These are phyloP conservation scores for Trachelus stipa DNA, from an alignment of 2,888 invertebrate genomes.

Conservation along the genomic window DNA sequence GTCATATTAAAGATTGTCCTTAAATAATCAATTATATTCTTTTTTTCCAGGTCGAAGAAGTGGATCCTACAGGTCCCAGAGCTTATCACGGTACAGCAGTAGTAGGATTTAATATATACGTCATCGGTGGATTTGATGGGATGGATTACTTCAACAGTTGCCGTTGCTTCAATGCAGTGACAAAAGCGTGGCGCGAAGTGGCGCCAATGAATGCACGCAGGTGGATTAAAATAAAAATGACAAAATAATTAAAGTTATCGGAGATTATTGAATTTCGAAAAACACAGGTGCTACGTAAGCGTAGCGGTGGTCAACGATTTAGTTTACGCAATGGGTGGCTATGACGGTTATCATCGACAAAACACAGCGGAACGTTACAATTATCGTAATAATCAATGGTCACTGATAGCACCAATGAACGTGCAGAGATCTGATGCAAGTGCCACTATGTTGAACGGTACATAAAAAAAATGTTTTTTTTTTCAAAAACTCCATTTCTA, in stretches of 20 bases:
- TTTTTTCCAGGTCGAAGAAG: constrained; percentile 74
- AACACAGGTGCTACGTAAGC: constrained; percentile 82
- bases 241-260: not conserved
- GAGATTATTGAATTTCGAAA: not conserved
- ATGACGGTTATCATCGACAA: constrained; percentile 87
- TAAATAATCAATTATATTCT: constrained; percentile 14
- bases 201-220: constrained; percentile 87
- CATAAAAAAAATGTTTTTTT: constrained; percentile 2
- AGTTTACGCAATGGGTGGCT: constrained; percentile 90
- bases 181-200: constrained; percentile 86
- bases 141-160: constrained; percentile 88
- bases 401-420: constrained; percentile 88
- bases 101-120: constrained; percentile 84
- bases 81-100: constrained; percentile 96
- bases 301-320: constrained; percentile 81
- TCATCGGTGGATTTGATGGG: constrained; percentile 95
- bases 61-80: constrained; percentile 85
- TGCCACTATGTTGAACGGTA: constrained; percentile 85
- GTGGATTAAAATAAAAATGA: constrained; percentile 46
- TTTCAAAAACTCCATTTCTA: not conserved
- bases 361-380: constrained; percentile 90
- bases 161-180: constrained; percentile 87
- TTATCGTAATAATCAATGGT: constrained; percentile 88
- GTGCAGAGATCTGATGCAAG: constrained; percentile 91
- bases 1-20: not conserved